Base-by-base conservation (phyloP, 2,113 vertebrate species). In the Acrocephalus kingi region DNA sequence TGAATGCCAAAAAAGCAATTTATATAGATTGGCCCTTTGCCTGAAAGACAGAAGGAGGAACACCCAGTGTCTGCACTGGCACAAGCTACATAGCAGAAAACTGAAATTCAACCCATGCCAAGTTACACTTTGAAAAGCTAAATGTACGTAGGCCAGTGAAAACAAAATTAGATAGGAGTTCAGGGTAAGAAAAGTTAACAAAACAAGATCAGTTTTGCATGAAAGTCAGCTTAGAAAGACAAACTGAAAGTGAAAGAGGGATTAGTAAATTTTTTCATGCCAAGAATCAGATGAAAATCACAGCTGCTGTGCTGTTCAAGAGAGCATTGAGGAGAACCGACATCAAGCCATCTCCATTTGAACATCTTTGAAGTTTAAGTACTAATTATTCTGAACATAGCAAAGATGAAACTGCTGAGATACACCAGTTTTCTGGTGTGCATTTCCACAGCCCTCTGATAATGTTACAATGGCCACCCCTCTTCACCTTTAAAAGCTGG, bases 1-100 rank as follows among this genome's bases (percentile, higher is more conserved):
- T 81, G 72, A 46, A 86, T 90, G 92, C 92, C 88, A 96, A 88
- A 91, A 96, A 92, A 55, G 52, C 82, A 87, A 58, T 81, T 93
- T 49, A 63, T 90, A 84, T 81, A 86, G 85, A 94, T 92, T 97
- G 96, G 94, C 93, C 90, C 82, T 84, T 80, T 93, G 96, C 96
- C 96, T 93, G 86, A 92, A 95, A 96, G 82, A 82, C 96, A 97
- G 93, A 96, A 96, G 96, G 96, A 95, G 82, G 68, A 96, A 96
- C 94, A 97, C 93, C 85, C 94, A 95, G 67, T 86, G 93, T 96
- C 96, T 96, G 79, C 91, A 93, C 93, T 97, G 94, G 92, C 95
- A 96, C 87, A 95, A 94, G 66, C 76, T 90, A 49, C 55, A 63
- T 72, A 95, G 49, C 85, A 93, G 87, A 94, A 96, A 96, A 93